phyloP scores from a whole-genome alignment of 2,797 vertebrate species.

The Yasuhikotakia modesta region DNA sequence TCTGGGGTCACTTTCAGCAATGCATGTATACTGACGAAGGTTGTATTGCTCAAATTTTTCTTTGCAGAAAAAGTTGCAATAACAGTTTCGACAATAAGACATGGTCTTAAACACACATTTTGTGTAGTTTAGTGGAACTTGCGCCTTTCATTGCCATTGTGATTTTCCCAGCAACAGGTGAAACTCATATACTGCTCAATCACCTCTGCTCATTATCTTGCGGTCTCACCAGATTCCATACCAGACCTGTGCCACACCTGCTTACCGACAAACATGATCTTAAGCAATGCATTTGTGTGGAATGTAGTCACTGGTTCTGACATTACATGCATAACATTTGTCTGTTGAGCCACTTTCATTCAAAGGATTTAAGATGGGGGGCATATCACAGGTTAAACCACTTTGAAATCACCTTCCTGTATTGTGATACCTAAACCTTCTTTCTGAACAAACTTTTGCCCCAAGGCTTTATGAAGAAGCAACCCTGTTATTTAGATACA shows the following conservation, averaged over 20 bases:
- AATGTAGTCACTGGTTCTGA: background rate
- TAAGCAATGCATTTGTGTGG: slow-evolving; percentile 20
- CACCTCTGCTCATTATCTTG: background rate
- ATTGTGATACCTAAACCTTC: background rate
- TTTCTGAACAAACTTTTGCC: slow-evolving; percentile 28
- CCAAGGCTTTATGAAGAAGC: slow-evolving; percentile 9
- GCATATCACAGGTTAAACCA: background rate
- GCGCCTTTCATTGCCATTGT: slow-evolving; percentile 24
- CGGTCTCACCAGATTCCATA: background rate
- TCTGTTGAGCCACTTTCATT: slow-evolving; percentile 37
- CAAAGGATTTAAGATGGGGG: slow-evolving; percentile 1
- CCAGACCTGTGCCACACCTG: slow-evolving; percentile 25
- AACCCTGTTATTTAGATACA: background rate
- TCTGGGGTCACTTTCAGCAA: slow-evolving; percentile 22
- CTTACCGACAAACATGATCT: background rate
- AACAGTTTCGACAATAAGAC: slow-evolving; percentile 1
- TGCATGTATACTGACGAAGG: background rate
- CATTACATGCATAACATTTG: slow-evolving; percentile 23
- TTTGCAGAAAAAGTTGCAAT: slow-evolving; percentile 25
- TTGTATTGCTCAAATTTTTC: slow-evolving; percentile 49
- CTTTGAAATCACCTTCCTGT: background rate
- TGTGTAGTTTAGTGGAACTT: slow-evolving; percentile 19
- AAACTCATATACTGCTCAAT: slow-evolving; percentile 28
- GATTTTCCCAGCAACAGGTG: slow-evolving; percentile 3
- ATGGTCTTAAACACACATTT: too few relatives aligned